Evolutionary conservation across 2,113 vertebrate genomes (phyloP).

Genomic region (Eubucco bourcierii): DNA sequence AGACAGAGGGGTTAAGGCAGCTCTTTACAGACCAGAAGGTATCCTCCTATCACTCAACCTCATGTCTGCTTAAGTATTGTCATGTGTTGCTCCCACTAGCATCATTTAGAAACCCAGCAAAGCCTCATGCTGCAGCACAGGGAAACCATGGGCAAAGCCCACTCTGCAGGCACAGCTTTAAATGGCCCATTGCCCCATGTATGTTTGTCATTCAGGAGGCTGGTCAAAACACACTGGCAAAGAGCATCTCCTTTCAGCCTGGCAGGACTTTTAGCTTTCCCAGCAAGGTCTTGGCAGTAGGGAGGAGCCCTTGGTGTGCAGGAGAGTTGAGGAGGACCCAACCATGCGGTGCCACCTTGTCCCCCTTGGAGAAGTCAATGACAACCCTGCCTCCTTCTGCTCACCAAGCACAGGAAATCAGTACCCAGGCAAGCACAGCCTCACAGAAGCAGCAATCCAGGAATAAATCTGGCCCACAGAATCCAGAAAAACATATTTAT

Average conservation of each 20-base stretch:
- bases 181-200: too few species aligned
- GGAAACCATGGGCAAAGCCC: not conserved
- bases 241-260: not conserved
- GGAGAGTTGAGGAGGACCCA: not conserved
- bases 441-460: not conserved
- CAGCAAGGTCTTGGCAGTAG: not conserved
- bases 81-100: not conserved
- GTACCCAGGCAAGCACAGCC: not conserved
- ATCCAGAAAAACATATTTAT: not conserved
- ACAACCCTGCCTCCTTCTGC: not conserved
- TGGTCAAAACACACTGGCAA: not conserved
- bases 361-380: not conserved
- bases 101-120: not conserved
- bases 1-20: not conserved
- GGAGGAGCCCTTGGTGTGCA: not conserved
- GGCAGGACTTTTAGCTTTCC: not conserved
- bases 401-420: not conserved
- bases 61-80: not conserved
- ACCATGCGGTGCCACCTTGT: fast-evolving
- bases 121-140: not conserved
- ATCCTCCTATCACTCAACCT: not conserved
- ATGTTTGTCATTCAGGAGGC: not conserved
- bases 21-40: not conserved
- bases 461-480: not conserved
- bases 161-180: not conserved